phyloP scores from a whole-genome alignment of 2,888 invertebrate genomes.

The Limnephilus rhombicus region DNA sequence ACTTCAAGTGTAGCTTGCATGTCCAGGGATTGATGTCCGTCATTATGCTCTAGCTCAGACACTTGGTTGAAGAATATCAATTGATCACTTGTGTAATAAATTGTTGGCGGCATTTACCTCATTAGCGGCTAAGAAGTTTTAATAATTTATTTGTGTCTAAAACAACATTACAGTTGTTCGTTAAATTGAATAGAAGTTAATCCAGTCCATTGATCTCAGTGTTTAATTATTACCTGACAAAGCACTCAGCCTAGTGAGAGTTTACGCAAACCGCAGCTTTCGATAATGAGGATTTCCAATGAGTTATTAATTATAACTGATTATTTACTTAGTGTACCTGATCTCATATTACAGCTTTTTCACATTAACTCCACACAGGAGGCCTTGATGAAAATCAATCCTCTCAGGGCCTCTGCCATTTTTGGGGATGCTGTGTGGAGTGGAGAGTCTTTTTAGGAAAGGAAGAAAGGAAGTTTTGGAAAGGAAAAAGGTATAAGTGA shows the following conservation, averaged over 20 bases:
- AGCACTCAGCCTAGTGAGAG: background rate
- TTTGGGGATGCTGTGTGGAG: too few relatives aligned
- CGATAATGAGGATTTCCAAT: background rate
- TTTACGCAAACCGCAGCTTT: background rate
- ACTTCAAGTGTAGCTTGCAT: background rate
- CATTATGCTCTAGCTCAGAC: background rate
- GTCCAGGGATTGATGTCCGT: background rate
- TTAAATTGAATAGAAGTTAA: background rate
- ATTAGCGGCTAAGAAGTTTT: background rate
- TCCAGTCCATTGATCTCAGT: background rate
- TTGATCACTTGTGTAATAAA: slow-evolving; percentile 1
- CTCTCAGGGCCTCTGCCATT: too few relatives aligned
- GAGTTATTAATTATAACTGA: too few relatives aligned
- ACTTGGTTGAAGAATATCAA: background rate
- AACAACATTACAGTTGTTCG: background rate
- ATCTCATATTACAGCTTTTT: too few relatives aligned
- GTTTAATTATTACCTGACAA: background rate
- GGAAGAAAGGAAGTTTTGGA: too few relatives aligned
- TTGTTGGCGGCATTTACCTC: background rate
- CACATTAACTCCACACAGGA: too few relatives aligned
- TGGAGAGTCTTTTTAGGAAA: too few relatives aligned
- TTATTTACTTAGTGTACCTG: too few relatives aligned
- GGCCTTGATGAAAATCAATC: too few relatives aligned
- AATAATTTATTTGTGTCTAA: background rate
- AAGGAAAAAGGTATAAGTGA: too few relatives aligned